These are phyloP conservation scores for Bilobella aurantiaca DNA, from an alignment of 1,140 invertebrate genomes.

Conservation along the genomic window DNA sequence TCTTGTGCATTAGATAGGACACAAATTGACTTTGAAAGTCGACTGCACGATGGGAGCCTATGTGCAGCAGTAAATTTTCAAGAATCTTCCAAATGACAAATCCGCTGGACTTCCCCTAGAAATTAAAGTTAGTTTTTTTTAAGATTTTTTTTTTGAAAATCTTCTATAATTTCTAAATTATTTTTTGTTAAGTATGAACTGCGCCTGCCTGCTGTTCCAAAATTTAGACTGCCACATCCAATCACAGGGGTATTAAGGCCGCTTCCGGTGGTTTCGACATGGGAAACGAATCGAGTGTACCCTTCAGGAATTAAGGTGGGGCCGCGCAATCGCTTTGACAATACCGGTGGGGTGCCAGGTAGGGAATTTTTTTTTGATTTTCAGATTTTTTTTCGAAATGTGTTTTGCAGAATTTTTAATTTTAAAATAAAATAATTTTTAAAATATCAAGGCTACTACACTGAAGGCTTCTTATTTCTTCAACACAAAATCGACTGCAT, in stretches of 20 bases:
- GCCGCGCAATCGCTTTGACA: not conserved
- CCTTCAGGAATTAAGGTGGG: not conserved
- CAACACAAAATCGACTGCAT: not conserved
- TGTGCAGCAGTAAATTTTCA: too few relatives aligned
- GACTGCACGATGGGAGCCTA: too few relatives aligned
- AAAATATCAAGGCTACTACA: too few relatives aligned
- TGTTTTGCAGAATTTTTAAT: too few relatives aligned
- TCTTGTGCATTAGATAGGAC: too few relatives aligned
- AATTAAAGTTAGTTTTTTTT: not conserved
- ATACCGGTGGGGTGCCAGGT: not conserved
- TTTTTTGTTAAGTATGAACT: not conserved
- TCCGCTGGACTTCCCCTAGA: too few relatives aligned
- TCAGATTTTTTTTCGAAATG: too few relatives aligned
- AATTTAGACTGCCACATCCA: not conserved
- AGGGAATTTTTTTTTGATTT: not conserved
- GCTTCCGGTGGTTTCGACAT: not conserved
- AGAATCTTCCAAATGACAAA: too few relatives aligned
- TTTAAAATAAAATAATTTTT: too few relatives aligned
- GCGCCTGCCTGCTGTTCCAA: not conserved
- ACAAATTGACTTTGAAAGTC: too few relatives aligned
- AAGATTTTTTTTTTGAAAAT: not conserved
- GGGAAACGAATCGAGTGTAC: not conserved
- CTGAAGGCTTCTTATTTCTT: slow-evolving; percentile 1
- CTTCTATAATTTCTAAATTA: not conserved
- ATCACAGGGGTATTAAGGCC: not conserved